Percentiles rank a stretch among this genome's conserved stretches.
These are phyloP conservation scores for Thera britannica DNA, from an alignment of 2,888 invertebrate genomes.

Conservation along the genomic window DNA sequence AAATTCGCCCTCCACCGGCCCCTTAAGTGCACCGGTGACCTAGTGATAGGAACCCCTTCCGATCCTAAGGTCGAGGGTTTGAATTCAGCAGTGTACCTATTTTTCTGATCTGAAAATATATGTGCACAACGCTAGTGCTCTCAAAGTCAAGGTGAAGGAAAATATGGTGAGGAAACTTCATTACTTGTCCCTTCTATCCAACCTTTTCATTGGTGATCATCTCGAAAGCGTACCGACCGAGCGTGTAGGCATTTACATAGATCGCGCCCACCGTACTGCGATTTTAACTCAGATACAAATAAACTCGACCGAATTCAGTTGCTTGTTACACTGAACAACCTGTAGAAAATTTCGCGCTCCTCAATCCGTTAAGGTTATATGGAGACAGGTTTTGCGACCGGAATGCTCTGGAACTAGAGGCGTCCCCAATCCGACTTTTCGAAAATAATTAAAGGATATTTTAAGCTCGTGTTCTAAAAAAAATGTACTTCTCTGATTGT, in stretches of 20 bases:
- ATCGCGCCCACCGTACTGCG: constrained; percentile 73
- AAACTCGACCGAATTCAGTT: constrained; percentile 59
- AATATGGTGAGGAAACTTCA: no score
- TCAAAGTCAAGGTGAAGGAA: no score
- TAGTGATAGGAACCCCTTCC: no score
- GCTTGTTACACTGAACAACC: constrained; percentile 18
- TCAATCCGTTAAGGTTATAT: constrained; percentile 34
- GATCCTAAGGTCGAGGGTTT: no score
- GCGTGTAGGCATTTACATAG: constrained; percentile 80
- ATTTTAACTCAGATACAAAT: constrained; percentile 69
- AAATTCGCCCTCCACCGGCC: no score
- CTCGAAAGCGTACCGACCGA: constrained; percentile 72
- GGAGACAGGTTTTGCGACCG: constrained; percentile 55
- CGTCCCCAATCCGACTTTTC: constrained; percentile 1
- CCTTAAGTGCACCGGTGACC: no score
- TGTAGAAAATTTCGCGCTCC: constrained; percentile 9
- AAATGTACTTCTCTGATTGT: no score
- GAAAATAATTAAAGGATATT: background rate
- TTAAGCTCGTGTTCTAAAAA: background rate
- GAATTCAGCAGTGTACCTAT: no score
- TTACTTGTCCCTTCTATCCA: constrained; percentile 49
- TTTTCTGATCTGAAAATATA: no score
- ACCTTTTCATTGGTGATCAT: constrained; percentile 66
- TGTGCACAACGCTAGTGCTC: no score
- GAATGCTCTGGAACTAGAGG: constrained; percentile 50